Evolutionary conservation across 2,888 invertebrate species (phyloP), one percentile per base, ranked within the genome.

Genomic region (Papilio gigon): DNA sequence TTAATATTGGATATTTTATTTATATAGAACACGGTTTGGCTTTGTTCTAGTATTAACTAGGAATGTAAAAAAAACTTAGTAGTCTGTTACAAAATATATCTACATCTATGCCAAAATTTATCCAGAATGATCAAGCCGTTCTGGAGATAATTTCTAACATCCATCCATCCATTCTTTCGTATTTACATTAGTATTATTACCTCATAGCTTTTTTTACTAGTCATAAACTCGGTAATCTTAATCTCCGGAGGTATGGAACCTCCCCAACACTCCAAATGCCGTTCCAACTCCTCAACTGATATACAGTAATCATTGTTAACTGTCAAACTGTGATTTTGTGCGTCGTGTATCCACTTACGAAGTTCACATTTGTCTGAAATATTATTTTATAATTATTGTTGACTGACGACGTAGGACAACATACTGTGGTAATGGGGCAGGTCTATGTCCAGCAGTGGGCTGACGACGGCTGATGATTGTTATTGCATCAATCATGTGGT

Each of bases 121-220:
- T n/a, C n/a, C n/a, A n/a, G n/a, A n/a, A n/a, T n/a, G n/a, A n/a
- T n/a, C n/a, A n/a, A n/a, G n/a, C n/a, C n/a, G n/a, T n/a, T n/a
- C n/a, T n/a, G n/a, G n/a, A n/a, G n/a, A n/a, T n/a, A n/a, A n/a
- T n/a, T n/a, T n/a, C n/a, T n/a, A n/a, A n/a, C n/a, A n/a, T n/a
- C n/a, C n/a, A n/a, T n/a, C n/a, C n/a, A n/a, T n/a, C n/a, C n/a
- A n/a, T n/a, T n/a, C n/a, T n/a, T n/a, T n/a, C n/a, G n/a, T n/a
- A n/a, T n/a, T n/a, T n/a, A n/a, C n/a, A n/a, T n/a, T n/a, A n/a
- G n/a, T 5, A 65, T 14, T 40, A 71, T 70, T 66, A 95, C 95
- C 93, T 97, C 97, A 81, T 97, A 96, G 53, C 94, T 94, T 79
- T 97, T 97, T 84, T 97, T 97, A 61, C 92, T 90, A 3, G 93